Evolutionary conservation across 2,113 vertebrate genomes (phyloP).

Genomic region (Myocastor coypus): DNA sequence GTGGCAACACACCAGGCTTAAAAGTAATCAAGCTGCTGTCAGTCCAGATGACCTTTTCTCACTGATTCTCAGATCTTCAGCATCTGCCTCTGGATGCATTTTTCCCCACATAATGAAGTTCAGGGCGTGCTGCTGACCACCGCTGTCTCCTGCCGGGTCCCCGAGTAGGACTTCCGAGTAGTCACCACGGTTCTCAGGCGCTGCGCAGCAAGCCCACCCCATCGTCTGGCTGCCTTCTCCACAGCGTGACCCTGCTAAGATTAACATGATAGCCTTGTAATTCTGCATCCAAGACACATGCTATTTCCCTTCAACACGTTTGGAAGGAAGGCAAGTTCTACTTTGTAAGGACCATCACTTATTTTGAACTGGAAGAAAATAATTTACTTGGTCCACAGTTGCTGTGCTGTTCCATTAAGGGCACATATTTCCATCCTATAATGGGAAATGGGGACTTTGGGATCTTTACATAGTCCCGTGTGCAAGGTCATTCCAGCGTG

Average conservation of each 20-base stretch:
- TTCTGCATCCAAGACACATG: conserved; percentile 79
- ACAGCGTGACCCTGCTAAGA: conserved; percentile 78
- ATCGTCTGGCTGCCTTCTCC: conserved; percentile 74
- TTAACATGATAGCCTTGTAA: conserved; percentile 85
- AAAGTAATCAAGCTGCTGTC: conserved; percentile 71
- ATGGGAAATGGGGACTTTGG: conserved; percentile 43
- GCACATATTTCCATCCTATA: conserved; percentile 65
- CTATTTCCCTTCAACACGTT: conserved; percentile 87
- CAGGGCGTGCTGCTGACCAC: conserved; percentile 15
- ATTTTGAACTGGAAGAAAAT: conserved; percentile 87
- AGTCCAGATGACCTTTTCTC: conserved; percentile 80
- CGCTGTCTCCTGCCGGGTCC: conserved; percentile 63
- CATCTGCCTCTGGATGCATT: conserved; percentile 60
- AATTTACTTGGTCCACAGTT: conserved; percentile 85
- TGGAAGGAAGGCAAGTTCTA: conserved; percentile 86
- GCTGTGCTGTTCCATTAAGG: conserved; percentile 76
- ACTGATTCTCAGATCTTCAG: conserved; percentile 77
- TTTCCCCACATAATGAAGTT: conserved; percentile 73
- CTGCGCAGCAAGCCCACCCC: conserved; percentile 45
- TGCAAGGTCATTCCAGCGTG: neutral
- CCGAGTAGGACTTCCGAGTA: conserved; percentile 57
- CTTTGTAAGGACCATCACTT: conserved; percentile 86
- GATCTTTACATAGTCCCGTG: neutral
- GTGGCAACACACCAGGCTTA: conserved; percentile 58
- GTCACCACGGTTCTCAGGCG: conserved; percentile 74